A percentile compares a stretch with the other conserved stretches of the same genome.
Evolutionary conservation across 2,888 invertebrate species (phyloP).

Genomic region (Xylota sylvarum): DNA sequence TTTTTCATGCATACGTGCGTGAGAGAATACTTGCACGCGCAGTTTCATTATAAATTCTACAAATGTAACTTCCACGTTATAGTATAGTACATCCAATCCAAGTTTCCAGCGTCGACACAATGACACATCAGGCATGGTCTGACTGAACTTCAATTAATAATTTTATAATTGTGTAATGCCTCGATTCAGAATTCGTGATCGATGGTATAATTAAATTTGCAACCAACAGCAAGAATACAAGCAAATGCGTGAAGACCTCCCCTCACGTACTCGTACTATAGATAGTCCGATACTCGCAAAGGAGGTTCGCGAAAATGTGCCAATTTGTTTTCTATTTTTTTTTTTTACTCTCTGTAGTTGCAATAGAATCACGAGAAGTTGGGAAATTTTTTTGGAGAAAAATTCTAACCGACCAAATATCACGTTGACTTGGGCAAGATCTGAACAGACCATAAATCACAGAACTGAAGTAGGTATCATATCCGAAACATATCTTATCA

Average conservation of each 20-base stretch:
- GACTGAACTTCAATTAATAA: constrained; percentile 63
- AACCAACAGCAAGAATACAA: constrained; percentile 6
- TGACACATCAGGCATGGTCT: constrained; percentile 65
- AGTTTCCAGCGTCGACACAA: constrained; percentile 43
- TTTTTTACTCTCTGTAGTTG: neutral
- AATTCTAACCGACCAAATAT: constrained; percentile 26
- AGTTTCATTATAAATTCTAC: constrained; percentile 63
- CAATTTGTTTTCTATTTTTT: constrained; percentile 30
- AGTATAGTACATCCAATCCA: constrained; percentile 28
- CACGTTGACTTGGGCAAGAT: constrained; percentile 56
- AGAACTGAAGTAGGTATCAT: constrained; percentile 10
- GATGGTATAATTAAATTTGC: constrained; percentile 50
- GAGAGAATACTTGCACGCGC: constrained; percentile 70
- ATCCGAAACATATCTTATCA: constrained; percentile 25
- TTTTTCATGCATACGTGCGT: constrained; percentile 69
- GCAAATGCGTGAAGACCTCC: constrained; percentile 30
- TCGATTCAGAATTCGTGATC: constrained; percentile 66
- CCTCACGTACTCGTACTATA: constrained; percentile 26
- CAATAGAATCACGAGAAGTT: constrained; percentile 57
- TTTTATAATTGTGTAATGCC: constrained; percentile 68
- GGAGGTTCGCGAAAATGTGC: constrained; percentile 56
- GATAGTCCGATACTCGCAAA: neutral
- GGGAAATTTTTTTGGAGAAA: constrained; percentile 43
- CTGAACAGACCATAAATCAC: constrained; percentile 57
- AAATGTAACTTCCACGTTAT: constrained; percentile 70